Evolutionary conservation across 1,140 invertebrate species (phyloP), one percentile per base, ranked within the genome.

Genomic region (Phymastichus coffea): DNA sequence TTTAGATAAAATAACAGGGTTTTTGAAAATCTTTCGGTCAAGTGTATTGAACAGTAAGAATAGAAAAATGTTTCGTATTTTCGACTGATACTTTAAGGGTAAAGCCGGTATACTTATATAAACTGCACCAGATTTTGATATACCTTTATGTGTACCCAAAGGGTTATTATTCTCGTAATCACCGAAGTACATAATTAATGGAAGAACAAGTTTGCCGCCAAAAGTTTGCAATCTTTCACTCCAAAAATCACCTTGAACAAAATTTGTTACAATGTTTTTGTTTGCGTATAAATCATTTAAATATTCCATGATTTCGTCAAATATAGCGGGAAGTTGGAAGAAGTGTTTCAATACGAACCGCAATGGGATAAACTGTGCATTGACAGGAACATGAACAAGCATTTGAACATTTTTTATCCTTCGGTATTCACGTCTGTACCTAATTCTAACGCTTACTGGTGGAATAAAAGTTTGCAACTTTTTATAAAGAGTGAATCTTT

Each of bases 81-180:
- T 40, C 6, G 49, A 15, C 19, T 54, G 22, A 30, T 54, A 54
- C 12, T 41, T 8, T 4, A 20, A 15, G 17, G 51, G 51, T 19
- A 54, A 17, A 14, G 26, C 7, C 12, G 37, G 37, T 22, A 40
- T 30, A 12, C 38, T 43, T 4, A 49, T 33, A 22, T 49, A 49
- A 6, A 49, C 47, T 1, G 47, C 47, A 33, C 47, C 49, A 8
- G 14, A 22, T 54, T 54, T 54, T 19, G 37, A 15, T 20, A 54
- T 43, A 19, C 51, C 51, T n/a, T 54, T 41, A 41, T 54, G 51
- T 20, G 51, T 28, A 6, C 51, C 51, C 3, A 54, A 12, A 0
- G 49, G 49, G n/a, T 52, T 52, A 40, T 52, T 52, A 52, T 38
- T 52, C 26, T 52, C 49, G 25, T 52, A 52, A 26, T 52, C 46